A percentile compares a stretch with the other conserved stretches of the same genome.
Evolutionary conservation across 2,113 vertebrate species (phyloP).

Genomic region (Datnioides undecimradiatus): DNA sequence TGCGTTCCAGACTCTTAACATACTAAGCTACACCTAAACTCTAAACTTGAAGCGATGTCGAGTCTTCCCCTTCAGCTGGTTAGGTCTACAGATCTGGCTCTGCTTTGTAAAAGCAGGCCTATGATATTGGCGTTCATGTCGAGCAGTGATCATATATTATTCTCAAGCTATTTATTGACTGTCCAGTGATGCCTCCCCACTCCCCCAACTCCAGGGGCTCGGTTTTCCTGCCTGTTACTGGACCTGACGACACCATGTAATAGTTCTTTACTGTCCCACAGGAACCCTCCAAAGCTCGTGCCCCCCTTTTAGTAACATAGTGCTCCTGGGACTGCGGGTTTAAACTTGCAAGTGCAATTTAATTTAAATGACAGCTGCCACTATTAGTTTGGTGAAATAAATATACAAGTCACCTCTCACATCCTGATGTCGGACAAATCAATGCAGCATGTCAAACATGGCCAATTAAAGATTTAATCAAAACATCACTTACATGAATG

Average conservation of each 20-base stretch:
- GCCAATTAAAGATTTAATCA: slow-evolving; percentile 50
- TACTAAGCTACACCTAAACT: not conserved
- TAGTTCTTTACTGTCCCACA: slow-evolving; percentile 13
- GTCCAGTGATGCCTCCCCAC: not conserved
- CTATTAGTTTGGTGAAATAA: slow-evolving; percentile 22
- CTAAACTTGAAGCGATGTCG: not conserved
- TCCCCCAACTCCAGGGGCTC: not conserved
- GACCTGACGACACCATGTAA: slow-evolving; percentile 20
- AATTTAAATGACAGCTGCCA: slow-evolving; percentile 19
- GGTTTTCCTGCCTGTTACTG: slow-evolving; percentile 17
- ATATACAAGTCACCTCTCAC: slow-evolving; percentile 20
- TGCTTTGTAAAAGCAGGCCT: slow-evolving; percentile 12
- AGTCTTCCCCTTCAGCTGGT: not conserved
- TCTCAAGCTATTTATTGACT: slow-evolving; percentile 9
- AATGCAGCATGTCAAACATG: slow-evolving; percentile 34
- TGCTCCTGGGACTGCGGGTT: not conserved
- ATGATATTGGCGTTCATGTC: slow-evolving; percentile 17
- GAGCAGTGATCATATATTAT: slow-evolving; percentile 8
- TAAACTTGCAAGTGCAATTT: not conserved
- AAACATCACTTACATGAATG: slow-evolving; percentile 30
- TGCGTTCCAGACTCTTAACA: too few species aligned
- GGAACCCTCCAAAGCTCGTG: not conserved
- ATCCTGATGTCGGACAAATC: slow-evolving; percentile 23
- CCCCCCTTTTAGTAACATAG: not conserved
- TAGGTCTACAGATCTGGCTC: not conserved